Base-by-base conservation (phyloP, 2,113 vertebrate genomes). In the Atherinomorus stipes region DNA sequence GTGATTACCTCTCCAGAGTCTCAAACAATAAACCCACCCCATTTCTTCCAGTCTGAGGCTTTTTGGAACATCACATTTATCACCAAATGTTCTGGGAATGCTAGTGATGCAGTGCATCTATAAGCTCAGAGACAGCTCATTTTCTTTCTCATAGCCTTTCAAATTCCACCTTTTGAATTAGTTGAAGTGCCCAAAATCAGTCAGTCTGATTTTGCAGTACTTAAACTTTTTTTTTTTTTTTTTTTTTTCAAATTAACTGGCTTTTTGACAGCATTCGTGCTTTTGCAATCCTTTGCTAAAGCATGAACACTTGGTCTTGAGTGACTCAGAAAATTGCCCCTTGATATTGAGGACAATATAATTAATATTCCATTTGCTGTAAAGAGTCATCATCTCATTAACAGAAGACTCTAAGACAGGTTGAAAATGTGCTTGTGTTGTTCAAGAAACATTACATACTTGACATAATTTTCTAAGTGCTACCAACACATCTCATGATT, bases 41-140 rank as follows among this genome's bases (percentile, higher is more conserved):
- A 51, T 81, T 45, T 80, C 76, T 83, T 77, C 47, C 61, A 70
- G 78, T 78, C 74, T 25, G 57, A 53, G 65, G 74, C 40, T 28
- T 76, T 80, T 75, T 73, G 52, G 64, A 54, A 85, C 26, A 59
- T 73, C 82, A 90, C 87, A 88, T 91, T 90, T 88, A 83, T 83
- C 80, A 89, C 74, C 65, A 89, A 88, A 88, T 87, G 85, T 80
- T 81, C 64, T 74, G 76, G 60, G 15, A 72, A 58, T 45, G 63
- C 31, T 47, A 42, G 57, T 19, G 22, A 4, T 40, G 38, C 5
- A 2, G 37, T 72, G 67, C 75, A 80, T 82, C 50, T 71, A 71
- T 49, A 53, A 74, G 71, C 70, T 73, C 59, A 42, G 52, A 57
- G 28, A 62, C 23, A 59, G 26, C 23, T 22, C 16, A 13, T 2